Base-by-base conservation (phyloP, 92 coral and sea anemone genomes). In the Phymanthus crucifer region DNA sequence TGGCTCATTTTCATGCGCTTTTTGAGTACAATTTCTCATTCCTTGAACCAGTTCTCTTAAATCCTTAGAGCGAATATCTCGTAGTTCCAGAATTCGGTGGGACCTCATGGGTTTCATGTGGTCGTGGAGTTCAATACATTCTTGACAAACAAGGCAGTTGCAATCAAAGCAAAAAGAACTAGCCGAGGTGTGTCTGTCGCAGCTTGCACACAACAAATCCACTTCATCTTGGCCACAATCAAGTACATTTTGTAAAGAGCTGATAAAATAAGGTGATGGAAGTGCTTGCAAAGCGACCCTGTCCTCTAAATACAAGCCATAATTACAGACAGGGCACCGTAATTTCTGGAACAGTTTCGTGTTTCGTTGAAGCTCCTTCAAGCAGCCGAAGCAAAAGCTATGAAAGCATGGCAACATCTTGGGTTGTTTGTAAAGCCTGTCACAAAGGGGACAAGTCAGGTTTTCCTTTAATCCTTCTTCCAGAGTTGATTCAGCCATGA, bases 131-230 rank as follows among this genome's bases (percentile, higher is more conserved):
- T 90, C 88, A 36, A 89, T 83, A 69, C 97, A 92, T 7, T 85
- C 84, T 32, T 64, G 82, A 70, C 97, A 92, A 13, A 90, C 86
- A 36, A 92, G 85, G 69, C 93, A 87, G 80, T 85, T 90, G 43
- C 97, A 92, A 24, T 89, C 90, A 47, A 78, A 89, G 73, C 97
- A 92, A 64, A 84, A 92, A n/a, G 94, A 82, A 67, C 78, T 80
- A 0, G 93, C 97, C 29, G 69, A 35, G 27, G 72, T 40, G 72
- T 65, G 81, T 73, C 84, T 75, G 61, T 92, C 93, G 34, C 97
- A 92, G 38, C 93, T 89, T 32, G 88, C 86, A 37, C 97, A 89
- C 9, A 90, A 57, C 23, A 89, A 68, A 71, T 87, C 90, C 27
- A 88, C 80, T 72, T 84, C 84, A 67, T 79, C 91, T 69, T 83